A percentile compares a stretch with the other conserved stretches of the same genome.
Evolutionary conservation across 2,888 invertebrate genomes (phyloP).

Genomic region (Epinotia brunnichana): DNA sequence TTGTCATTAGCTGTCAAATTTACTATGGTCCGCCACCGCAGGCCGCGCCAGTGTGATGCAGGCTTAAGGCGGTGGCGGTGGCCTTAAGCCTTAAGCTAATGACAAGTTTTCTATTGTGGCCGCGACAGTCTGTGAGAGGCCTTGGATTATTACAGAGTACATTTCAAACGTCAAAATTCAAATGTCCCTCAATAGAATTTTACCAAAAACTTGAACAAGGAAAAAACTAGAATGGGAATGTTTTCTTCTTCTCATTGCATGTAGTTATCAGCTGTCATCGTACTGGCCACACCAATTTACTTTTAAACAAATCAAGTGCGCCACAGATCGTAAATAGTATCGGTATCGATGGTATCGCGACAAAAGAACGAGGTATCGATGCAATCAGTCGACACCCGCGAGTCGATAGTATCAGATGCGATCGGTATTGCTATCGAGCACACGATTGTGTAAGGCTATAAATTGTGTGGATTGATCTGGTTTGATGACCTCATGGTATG

Average conservation of each 20-base stretch:
- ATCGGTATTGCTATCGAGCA: slow-evolving; percentile 34
- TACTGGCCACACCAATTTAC: slow-evolving; percentile 40
- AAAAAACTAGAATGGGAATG: neutral
- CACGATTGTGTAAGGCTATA: slow-evolving; percentile 29
- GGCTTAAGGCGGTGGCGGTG: too few species aligned
- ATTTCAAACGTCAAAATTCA: neutral
- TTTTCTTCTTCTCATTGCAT: slow-evolving; percentile 9
- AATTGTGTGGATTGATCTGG: slow-evolving; percentile 30
- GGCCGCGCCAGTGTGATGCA: too few species aligned
- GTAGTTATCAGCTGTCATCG: slow-evolving; percentile 40
- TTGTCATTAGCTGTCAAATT: too few species aligned
- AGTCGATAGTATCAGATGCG: slow-evolving; percentile 23
- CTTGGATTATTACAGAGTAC: too few species aligned
- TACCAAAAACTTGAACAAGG: neutral
- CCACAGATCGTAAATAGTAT: slow-evolving; percentile 37
- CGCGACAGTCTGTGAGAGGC: too few species aligned
- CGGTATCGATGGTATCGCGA: slow-evolving; percentile 37
- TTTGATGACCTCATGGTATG: slow-evolving; percentile 8
- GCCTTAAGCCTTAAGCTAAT: too few species aligned
- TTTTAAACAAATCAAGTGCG: slow-evolving; percentile 42
- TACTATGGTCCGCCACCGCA: too few species aligned
- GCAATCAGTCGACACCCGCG: slow-evolving; percentile 39
- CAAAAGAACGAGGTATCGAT: slow-evolving; percentile 30
- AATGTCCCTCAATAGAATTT: neutral
- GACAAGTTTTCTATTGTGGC: too few species aligned